Evolutionary conservation across 2,113 vertebrate genomes (phyloP), one percentile per base, ranked within the genome.

Genomic region (Cromileptes altivelis): DNA sequence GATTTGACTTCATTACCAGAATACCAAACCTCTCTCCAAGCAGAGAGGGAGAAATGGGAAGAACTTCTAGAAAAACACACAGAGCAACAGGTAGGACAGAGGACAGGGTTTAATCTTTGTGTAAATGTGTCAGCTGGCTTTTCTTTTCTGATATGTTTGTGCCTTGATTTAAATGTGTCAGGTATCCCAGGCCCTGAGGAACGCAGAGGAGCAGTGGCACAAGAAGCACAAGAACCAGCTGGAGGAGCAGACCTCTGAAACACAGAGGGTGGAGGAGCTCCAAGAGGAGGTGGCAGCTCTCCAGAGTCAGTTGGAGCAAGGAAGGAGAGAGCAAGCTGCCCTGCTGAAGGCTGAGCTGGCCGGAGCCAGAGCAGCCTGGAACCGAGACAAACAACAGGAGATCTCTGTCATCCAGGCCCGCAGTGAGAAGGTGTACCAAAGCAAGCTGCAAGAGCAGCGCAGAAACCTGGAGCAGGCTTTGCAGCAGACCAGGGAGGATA

Each of bases 301-400:
- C 37, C 94, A 93, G 75, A 94, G 80, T 47, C 97, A 96, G 71
- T 78, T 98, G 53, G 95, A 97, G 62, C 88, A 95, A 40, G 94
- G 92, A 63, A 89, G 80, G 4, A 92, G 96, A 77, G 97, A 98
- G 92, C 93, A 96, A 84, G 94, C 95, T 3, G 95, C 92, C 25
- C 80, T 95, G 60, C 61, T 98, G 73, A 97, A 97, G 93, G 96
- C 97, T n/a, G 97, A 99, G 85, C 69, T 99, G 73, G 96, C 96
- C 0, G 97, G 94, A 85, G 97, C 97, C 1, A 93, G 92, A 85
- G 95, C 94, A 19, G 94, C 94, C 64, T 99, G 98, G 97, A 97
- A 95, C 91, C 94, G 95, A 90, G 96, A 98, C 83, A 97, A 97
- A 80, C 96, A 97, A 77, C 96, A 98, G 89, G 97, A 99, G 93